Conservation (phyloP, 2,113 vertebrate species). For the Heptranchias perlo region DNA sequence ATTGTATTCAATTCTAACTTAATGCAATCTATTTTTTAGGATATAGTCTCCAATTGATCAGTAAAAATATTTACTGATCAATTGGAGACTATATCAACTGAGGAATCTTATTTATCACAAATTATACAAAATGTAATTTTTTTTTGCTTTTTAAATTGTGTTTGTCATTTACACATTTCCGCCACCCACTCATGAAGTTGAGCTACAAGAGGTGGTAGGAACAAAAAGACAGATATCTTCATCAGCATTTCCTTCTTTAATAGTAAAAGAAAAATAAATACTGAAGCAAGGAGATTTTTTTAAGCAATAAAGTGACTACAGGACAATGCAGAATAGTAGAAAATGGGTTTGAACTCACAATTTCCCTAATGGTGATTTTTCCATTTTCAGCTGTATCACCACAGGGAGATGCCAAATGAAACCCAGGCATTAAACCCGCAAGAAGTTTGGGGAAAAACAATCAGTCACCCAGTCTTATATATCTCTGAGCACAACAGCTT, state of each 20-base stretch:
- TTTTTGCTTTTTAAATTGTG: not conserved
- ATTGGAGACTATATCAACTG: no score
- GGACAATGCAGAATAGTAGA: not conserved
- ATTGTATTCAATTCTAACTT: not conserved
- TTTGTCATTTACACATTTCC: conserved; percentile 3
- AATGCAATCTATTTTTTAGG: not conserved
- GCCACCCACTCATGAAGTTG: conserved; percentile 29
- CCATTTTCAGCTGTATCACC: not conserved
- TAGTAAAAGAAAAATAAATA: conserved; percentile 13
- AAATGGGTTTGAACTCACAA: not conserved
- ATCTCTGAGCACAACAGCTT: not conserved
- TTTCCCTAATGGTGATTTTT: not conserved
- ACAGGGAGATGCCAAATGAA: not conserved
- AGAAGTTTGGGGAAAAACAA: not conserved
- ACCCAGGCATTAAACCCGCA: not conserved
- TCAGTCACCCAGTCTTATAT: not conserved
- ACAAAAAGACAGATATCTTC: not conserved
- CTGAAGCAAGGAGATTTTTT: not conserved
- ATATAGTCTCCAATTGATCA: not conserved
- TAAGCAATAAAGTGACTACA: not conserved
- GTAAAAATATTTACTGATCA: not conserved
- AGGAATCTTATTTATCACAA: not conserved
- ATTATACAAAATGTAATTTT: not conserved
- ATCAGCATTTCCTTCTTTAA: not conserved
- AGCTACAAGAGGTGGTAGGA: not conserved